phyloP scores from a whole-genome alignment of 2,113 vertebrate genomes.

The Psettodes erumei region DNA sequence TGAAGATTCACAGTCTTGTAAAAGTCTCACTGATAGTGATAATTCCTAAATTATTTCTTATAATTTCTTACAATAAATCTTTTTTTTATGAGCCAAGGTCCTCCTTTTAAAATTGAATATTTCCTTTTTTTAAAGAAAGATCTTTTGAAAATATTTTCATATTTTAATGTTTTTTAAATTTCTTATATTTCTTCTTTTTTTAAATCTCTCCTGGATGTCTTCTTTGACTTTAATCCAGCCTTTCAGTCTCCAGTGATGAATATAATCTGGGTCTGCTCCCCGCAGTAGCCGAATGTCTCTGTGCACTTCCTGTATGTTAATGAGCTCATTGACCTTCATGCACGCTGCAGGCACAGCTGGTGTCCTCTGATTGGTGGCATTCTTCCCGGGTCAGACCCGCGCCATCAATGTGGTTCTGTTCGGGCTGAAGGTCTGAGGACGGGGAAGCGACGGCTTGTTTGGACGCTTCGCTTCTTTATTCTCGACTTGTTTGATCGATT shows the following conservation, averaged over 20 bases:
- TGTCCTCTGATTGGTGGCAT: slow-evolving; percentile 18
- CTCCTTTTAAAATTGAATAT: too few relatives aligned
- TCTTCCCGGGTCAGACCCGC: slow-evolving; percentile 3
- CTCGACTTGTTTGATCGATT: neutral
- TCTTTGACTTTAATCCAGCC: too few relatives aligned
- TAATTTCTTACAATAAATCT: too few relatives aligned
- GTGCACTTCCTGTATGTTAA: neutral
- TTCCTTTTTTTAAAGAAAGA: too few relatives aligned
- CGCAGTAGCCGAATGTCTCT: neutral
- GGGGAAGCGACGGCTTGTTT: neutral
- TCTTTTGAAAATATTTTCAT: too few relatives aligned
- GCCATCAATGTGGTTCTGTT: neutral
- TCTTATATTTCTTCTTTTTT: too few relatives aligned
- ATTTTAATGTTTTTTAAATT: too few relatives aligned
- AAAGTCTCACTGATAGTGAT: neutral
- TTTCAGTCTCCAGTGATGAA: too few relatives aligned
- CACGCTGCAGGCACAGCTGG: neutral
- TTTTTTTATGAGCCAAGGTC: too few relatives aligned
- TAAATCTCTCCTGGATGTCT: too few relatives aligned
- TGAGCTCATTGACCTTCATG: slow-evolving; percentile 27
- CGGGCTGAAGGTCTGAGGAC: neutral
- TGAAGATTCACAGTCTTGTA: neutral
- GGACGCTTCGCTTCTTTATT: neutral
- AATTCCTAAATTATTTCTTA: neutral
- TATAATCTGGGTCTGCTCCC: too few relatives aligned